Evolutionary conservation across 2,113 vertebrate genomes (phyloP).

Genomic region (Plecotus auritus): DNA sequence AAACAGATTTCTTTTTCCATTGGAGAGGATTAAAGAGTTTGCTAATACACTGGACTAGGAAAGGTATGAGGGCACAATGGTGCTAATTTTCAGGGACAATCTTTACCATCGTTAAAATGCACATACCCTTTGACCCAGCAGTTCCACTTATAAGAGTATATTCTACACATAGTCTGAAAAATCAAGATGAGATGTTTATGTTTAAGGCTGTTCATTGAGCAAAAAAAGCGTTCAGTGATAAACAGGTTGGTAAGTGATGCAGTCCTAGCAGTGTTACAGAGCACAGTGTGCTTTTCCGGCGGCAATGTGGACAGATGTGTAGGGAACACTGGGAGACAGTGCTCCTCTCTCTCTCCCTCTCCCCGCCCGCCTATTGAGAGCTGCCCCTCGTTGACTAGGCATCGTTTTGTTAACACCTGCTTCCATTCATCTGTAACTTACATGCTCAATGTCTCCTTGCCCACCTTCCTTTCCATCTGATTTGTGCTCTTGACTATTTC

Average conservation of each 20-base stretch:
- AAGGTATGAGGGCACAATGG: no score
- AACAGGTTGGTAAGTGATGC: neutral
- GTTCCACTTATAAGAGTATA: neutral
- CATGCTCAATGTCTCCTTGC: no score
- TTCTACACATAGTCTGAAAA: neutral
- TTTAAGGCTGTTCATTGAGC: neutral
- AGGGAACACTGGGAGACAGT: no score
- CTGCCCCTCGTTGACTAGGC: neutral
- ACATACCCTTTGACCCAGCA: neutral
- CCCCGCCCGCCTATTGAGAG: fast-evolving
- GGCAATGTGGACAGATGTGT: neutral
- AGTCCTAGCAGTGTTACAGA: neutral
- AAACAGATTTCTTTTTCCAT: neutral
- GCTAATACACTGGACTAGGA: no score
- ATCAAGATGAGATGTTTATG: neutral
- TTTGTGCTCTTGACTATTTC: neutral
- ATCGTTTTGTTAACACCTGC: no score
- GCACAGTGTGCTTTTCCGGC: neutral
- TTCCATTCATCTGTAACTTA: no score
- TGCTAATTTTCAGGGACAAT: neutral
- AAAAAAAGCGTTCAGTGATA: neutral
- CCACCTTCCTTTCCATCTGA: no score
- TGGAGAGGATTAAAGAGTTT: neutral
- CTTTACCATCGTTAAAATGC: neutral
- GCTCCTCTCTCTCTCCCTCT: no score